phyloP scores from a whole-genome alignment of 2,113 vertebrate genomes.

The Ariopsis seemanni region DNA sequence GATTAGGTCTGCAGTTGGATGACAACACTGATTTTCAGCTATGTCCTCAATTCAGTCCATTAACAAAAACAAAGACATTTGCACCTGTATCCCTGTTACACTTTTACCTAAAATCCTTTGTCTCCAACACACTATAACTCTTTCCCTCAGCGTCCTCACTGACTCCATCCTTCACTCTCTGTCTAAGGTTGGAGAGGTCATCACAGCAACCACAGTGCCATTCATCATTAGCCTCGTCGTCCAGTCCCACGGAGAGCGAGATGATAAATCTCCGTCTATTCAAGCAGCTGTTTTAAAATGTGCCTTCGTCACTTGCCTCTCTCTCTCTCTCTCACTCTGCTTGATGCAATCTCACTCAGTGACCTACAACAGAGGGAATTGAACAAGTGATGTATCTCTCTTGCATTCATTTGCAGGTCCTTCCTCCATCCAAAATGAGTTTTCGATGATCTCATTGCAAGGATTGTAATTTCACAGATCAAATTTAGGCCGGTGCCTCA shows the following conservation, averaged over 20 bases:
- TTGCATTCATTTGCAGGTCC: not conserved
- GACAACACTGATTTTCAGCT: not conserved
- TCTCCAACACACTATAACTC: not conserved
- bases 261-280: constrained; percentile 21
- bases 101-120: not conserved
- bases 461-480: constrained; percentile 30
- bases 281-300: constrained; percentile 22
- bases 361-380: constrained; percentile 16
- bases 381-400: constrained; percentile 20
- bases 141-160: not conserved
- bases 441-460: constrained; percentile 18
- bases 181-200: not conserved
- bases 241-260: not conserved
- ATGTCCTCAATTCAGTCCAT: not conserved
- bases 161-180: not conserved
- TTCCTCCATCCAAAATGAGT: constrained; percentile 5
- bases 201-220: not conserved
- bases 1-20: not conserved
- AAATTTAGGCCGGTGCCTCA: constrained; percentile 7
- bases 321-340: not conserved
- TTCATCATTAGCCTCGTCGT: constrained; percentile 14
- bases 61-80: not conserved
- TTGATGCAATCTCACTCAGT: constrained; percentile 8
- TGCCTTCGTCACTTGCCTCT: not conserved
- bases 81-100: not conserved